phyloP scores from a whole-genome alignment of 37 sponge, comb jelly and placozoan genomes.

The Tethya wilhelma region DNA sequence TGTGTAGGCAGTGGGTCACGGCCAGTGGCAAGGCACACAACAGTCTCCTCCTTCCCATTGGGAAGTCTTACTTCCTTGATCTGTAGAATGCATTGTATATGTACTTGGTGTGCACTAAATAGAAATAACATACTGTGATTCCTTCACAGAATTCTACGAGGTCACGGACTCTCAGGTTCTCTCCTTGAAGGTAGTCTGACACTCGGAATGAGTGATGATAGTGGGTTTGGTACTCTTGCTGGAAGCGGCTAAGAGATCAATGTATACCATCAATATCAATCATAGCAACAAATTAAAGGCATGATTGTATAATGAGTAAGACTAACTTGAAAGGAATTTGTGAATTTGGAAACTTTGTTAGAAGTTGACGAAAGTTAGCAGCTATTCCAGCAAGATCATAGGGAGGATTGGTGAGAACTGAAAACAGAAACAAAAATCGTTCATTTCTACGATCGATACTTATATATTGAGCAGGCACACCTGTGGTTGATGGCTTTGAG shows the following conservation, averaged over 20 bases:
- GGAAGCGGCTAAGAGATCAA: conserved; percentile 39
- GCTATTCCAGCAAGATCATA: conserved; percentile 2
- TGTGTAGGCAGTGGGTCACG: not conserved
- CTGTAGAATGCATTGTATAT: not conserved
- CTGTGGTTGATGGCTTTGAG: not conserved
- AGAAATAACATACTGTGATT: conserved; percentile 27
- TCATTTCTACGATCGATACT: no score
- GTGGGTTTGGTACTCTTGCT: conserved; percentile 77
- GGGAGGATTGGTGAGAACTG: not conserved
- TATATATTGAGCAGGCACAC: no score
- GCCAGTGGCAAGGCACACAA: conserved; percentile 25
- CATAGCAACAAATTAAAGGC: not conserved
- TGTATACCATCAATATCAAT: not conserved
- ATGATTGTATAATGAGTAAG: not conserved
- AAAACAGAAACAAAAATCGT: not conserved
- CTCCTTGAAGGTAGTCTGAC: conserved; percentile 42
- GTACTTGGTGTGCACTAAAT: not conserved
- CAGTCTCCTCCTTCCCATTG: conserved; percentile 15
- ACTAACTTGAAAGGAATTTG: conserved; percentile 13
- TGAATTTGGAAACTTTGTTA: not conserved
- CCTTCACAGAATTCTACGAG: conserved; percentile 39
- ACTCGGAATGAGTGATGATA: conserved; percentile 62
- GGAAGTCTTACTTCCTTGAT: conserved; percentile 4
- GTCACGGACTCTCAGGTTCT: conserved; percentile 1
- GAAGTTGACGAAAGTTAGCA: conserved; percentile 13